These are phyloP conservation scores for Muscicapa adusta DNA, from an alignment of 2,113 vertebrate species.

Conservation along the genomic window DNA sequence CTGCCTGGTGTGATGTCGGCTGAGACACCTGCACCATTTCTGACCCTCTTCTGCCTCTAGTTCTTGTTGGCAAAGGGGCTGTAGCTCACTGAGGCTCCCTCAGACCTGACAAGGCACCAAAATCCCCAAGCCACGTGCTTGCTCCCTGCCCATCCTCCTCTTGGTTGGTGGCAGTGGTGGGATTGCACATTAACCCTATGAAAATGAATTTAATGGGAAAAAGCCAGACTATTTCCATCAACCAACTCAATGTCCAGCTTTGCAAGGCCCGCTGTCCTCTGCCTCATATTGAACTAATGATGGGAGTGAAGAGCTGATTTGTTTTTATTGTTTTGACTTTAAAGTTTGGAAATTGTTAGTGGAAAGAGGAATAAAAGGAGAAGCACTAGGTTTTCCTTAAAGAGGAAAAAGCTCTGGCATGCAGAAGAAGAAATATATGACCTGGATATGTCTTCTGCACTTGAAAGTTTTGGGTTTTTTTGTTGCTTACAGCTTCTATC, in stretches of 20 bases:
- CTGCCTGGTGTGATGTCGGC: rapidly evolving
- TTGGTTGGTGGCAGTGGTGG: background rate
- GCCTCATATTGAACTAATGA: background rate
- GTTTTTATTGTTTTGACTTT: background rate
- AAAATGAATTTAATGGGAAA: background rate
- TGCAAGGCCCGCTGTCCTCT: background rate
- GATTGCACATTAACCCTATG: background rate
- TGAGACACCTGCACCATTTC: background rate
- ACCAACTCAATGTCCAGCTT: background rate
- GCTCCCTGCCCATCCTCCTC: background rate
- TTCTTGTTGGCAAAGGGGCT: background rate
- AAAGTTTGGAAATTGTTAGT: background rate
- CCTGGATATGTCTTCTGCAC: background rate
- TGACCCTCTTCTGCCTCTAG: background rate
- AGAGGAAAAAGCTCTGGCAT: background rate
- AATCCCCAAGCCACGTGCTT: rapidly evolving
- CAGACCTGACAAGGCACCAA: background rate
- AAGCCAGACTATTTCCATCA: background rate
- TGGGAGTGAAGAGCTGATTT: background rate
- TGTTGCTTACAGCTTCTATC: background rate
- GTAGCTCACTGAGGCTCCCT: background rate
- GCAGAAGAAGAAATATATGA: background rate
- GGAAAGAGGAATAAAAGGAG: background rate
- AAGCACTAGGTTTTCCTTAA: background rate
- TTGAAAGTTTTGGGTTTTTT: background rate